These are phyloP conservation scores for Anthonomus grandis DNA, from an alignment of 1,140 invertebrate species.

Conservation along the genomic window DNA sequence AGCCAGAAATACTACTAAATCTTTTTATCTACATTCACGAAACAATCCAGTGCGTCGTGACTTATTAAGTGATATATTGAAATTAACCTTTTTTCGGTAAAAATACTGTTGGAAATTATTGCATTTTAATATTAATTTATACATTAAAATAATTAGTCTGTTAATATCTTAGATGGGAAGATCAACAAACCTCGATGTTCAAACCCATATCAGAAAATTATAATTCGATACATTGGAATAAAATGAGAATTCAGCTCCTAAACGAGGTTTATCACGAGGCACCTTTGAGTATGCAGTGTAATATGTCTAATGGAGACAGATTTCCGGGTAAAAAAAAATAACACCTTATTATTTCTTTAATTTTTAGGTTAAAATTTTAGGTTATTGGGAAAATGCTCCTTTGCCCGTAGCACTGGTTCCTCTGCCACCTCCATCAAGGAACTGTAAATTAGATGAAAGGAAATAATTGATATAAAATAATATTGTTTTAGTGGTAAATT, in stretches of 20 bases:
- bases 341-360: background rate
- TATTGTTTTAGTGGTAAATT: no score
- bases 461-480: no score
- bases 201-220: constrained; percentile 73
- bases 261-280: constrained; percentile 78
- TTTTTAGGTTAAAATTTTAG: constrained; percentile 8
- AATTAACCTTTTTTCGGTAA: no score
- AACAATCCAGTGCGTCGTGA: no score
- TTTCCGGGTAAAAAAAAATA: constrained; percentile 60
- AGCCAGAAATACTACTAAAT: no score
- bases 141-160: no score
- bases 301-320: constrained; percentile 80
- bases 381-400: constrained; percentile 62
- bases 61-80: no score
- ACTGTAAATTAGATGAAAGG: constrained; percentile 38
- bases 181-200: constrained; percentile 55
- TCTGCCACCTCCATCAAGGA: constrained; percentile 51
- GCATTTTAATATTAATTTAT: no score
- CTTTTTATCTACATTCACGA: no score
- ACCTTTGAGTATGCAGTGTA: constrained; percentile 94
- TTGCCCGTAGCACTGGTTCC: constrained; percentile 54
- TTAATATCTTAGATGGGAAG: constrained; percentile 63
- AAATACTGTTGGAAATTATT: no score
- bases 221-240: constrained; percentile 78
- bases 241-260: constrained; percentile 67